A percentile compares a stretch with the other conserved stretches of the same genome.
Conservation (phyloP, 1,140 invertebrate genomes). For the Trigoniulus corallinus region DNA sequence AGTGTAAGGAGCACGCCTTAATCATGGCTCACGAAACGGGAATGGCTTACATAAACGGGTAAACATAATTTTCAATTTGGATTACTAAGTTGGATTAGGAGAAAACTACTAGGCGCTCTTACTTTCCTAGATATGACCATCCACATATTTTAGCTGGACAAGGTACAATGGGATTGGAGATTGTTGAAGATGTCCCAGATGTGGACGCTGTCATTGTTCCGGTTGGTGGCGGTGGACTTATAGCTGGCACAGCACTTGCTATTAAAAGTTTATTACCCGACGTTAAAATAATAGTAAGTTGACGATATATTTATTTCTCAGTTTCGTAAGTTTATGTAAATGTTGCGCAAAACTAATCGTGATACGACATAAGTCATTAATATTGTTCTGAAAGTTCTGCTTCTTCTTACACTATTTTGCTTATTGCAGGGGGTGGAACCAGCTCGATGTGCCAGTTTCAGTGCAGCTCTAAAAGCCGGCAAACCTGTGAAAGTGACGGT, state of each 20-base stretch:
- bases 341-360: neutral
- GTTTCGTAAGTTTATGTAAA: neutral
- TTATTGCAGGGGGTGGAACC: constrained; percentile 67
- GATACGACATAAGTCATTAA: too few species aligned
- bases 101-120: too few species aligned
- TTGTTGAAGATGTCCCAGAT: constrained; percentile 62
- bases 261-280: constrained; percentile 67
- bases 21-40: constrained; percentile 47
- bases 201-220: constrained; percentile 64
- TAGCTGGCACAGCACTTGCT: constrained; percentile 72
- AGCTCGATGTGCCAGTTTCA: constrained; percentile 71
- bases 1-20: constrained; percentile 59
- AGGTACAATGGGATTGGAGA: constrained; percentile 80
- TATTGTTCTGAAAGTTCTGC: too few species aligned
- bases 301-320: neutral
- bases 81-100: neutral
- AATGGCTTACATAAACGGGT: constrained; percentile 73
- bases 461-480: constrained; percentile 47
- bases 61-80: neutral
- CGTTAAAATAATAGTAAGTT: constrained; percentile 39
- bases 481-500: constrained; percentile 47
- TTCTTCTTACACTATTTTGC: too few species aligned
- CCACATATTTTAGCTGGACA: constrained; percentile 85
- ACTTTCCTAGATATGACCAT: constrained; percentile 73
- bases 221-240: constrained; percentile 72